These are phyloP conservation scores for Leptosomus discolor DNA, from an alignment of 2,113 vertebrate genomes.

Conservation along the genomic window DNA sequence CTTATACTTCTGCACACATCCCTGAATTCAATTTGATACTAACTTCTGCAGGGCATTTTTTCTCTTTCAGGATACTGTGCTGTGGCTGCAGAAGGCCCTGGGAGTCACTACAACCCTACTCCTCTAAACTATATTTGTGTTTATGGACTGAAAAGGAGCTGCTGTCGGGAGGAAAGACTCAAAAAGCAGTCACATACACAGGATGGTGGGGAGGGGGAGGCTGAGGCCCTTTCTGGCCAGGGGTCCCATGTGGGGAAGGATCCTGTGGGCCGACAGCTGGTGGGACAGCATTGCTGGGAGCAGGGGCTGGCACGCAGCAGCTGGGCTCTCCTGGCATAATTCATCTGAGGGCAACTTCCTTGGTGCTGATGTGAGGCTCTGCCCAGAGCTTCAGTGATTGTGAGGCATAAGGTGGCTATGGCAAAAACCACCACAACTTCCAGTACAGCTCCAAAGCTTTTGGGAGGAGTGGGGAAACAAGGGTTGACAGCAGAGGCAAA, in stretches of 20 bases:
- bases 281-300: neutral
- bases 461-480: neutral
- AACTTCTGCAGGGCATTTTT: neutral
- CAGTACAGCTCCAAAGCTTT: neutral
- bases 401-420: neutral
- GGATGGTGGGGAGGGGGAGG: neutral
- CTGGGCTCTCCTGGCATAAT: neutral
- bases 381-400: neutral
- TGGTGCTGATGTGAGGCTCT: neutral
- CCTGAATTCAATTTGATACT: neutral
- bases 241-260: fast-evolving
- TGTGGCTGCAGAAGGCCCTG: fast-evolving
- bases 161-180: neutral
- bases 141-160: neutral
- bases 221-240: neutral
- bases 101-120: neutral
- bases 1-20: neutral
- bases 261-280: neutral
- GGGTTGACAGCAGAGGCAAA: neutral
- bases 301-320: neutral
- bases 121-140: neutral
- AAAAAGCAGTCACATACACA: neutral
- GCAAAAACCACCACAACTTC: neutral
- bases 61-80: neutral
- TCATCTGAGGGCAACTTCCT: neutral